Evolutionary conservation across 2,797 vertebrate species (phyloP).

Genomic region (Notolepis coatsorum): DNA sequence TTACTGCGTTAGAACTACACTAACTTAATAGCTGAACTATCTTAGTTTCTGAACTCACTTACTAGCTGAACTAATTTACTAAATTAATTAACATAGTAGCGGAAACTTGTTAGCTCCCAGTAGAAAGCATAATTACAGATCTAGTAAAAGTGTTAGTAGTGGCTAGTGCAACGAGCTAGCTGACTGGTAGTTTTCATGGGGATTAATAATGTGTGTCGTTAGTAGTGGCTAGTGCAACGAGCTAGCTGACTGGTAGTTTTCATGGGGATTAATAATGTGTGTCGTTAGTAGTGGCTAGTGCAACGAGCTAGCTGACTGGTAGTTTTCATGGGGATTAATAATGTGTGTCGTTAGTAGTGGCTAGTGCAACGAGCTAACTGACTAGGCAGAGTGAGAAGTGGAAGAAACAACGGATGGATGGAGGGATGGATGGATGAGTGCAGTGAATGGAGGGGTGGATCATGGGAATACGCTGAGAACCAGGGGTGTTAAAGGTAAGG

Average conservation of each 20-base stretch:
- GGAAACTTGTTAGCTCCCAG: too few relatives aligned
- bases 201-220: too few relatives aligned
- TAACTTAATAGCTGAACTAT: too few relatives aligned
- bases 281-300: constrained; percentile 63
- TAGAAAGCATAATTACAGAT: too few relatives aligned
- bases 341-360: constrained; percentile 58
- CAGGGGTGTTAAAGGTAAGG: too few relatives aligned
- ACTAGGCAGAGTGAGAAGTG: too few relatives aligned
- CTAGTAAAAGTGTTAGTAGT: too few relatives aligned
- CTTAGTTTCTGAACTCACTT: too few relatives aligned
- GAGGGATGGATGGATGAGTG: constrained; percentile 37
- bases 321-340: constrained; percentile 53
- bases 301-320: constrained; percentile 58
- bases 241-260: constrained; percentile 57
- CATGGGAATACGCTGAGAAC: constrained; percentile 84
- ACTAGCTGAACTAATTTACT: too few relatives aligned
- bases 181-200: constrained; percentile 53
- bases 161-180: constrained; percentile 60
- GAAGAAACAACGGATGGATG: background rate
- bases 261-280: too few relatives aligned
- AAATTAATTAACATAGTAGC: too few relatives aligned
- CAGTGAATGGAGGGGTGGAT: constrained; percentile 84
- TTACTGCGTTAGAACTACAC: too few relatives aligned
- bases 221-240: constrained; percentile 60
- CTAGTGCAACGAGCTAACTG: constrained; percentile 44